phyloP scores from a whole-genome alignment of 2,888 invertebrate species.

The Augiades crinisus region DNA sequence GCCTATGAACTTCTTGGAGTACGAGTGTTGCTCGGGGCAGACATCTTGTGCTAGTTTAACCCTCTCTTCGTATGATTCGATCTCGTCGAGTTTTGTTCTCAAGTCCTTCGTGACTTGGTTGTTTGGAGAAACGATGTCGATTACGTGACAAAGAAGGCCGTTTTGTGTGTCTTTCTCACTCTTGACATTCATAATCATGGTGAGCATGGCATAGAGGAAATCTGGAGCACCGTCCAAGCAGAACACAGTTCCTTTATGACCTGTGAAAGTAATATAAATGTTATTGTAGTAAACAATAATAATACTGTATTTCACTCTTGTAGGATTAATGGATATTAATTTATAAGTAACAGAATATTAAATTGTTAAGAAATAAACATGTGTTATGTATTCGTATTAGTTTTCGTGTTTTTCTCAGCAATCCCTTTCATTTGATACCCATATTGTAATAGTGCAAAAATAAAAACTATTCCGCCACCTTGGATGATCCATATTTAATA shows the following conservation, averaged over 20 bases:
- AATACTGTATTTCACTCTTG: too few relatives aligned
- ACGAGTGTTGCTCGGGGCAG: constrained; percentile 61
- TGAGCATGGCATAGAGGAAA: constrained; percentile 81
- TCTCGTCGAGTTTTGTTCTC: constrained; percentile 68
- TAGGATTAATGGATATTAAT: too few relatives aligned
- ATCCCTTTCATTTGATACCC: too few relatives aligned
- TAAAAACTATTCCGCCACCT: too few relatives aligned
- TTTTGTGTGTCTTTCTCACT: constrained; percentile 79
- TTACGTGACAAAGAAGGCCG: constrained; percentile 78
- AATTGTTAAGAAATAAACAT: too few relatives aligned
- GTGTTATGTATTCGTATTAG: too few relatives aligned
- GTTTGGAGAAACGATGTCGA: constrained; percentile 73
- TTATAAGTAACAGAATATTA: too few relatives aligned
- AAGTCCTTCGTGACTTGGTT: constrained; percentile 57
- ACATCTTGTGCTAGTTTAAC: constrained; percentile 67
- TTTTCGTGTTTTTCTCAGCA: too few relatives aligned
- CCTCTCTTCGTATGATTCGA: constrained; percentile 81
- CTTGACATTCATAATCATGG: constrained; percentile 65
- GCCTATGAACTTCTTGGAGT: constrained; percentile 52
- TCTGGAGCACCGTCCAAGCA: constrained; percentile 92
- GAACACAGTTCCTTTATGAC: constrained; percentile 82
- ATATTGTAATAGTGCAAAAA: too few relatives aligned
- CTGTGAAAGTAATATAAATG: constrained; percentile 40
- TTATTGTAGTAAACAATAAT: background rate
- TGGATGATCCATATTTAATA: too few relatives aligned